These are phyloP conservation scores for Oncorhynchus keta DNA, from an alignment of 2,113 vertebrate genomes.

Conservation along the genomic window DNA sequence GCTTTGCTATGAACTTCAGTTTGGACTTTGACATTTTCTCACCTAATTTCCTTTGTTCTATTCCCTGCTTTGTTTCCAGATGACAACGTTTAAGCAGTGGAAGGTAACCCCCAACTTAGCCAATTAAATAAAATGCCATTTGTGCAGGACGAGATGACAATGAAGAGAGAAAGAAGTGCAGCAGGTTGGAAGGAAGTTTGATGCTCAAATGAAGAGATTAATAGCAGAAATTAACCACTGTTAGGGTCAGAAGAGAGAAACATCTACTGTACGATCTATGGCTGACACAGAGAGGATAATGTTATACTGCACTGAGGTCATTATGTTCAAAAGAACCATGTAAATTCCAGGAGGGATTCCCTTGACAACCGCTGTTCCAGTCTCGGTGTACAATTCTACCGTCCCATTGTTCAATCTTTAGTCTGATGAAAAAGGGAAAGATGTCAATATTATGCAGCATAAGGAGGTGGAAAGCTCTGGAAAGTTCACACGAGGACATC, in stretches of 20 bases:
- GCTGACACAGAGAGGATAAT: constrained; percentile 3
- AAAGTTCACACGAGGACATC: constrained; percentile 7
- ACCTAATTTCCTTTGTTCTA: too few species aligned
- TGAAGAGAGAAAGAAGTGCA: background rate
- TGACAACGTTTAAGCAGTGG: constrained; percentile 57
- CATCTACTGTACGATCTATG: background rate
- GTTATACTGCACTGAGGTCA: constrained; percentile 4
- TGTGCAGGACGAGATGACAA: constrained; percentile 22
- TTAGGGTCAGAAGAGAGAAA: constrained; percentile 6
- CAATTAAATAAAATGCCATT: constrained; percentile 15
- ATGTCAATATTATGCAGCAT: constrained; percentile 28
- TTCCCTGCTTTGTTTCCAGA: constrained; percentile 50
- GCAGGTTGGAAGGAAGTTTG: constrained; percentile 23
- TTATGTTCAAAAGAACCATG: background rate
- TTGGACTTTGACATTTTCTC: too few species aligned
- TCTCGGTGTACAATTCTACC: constrained; percentile 29
- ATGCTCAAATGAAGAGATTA: constrained; percentile 47
- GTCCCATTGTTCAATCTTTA: background rate
- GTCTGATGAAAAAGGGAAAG: constrained; percentile 37
- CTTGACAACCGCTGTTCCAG: constrained; percentile 17
- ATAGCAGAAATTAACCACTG: constrained; percentile 19
- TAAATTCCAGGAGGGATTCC: constrained; percentile 15
- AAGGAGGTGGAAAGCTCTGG: constrained; percentile 13
- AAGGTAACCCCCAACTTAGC: background rate
- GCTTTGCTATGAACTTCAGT: too few species aligned